Base-by-base conservation (phyloP, 1,140 invertebrate species). In the Drosophila malerkotliana region DNA sequence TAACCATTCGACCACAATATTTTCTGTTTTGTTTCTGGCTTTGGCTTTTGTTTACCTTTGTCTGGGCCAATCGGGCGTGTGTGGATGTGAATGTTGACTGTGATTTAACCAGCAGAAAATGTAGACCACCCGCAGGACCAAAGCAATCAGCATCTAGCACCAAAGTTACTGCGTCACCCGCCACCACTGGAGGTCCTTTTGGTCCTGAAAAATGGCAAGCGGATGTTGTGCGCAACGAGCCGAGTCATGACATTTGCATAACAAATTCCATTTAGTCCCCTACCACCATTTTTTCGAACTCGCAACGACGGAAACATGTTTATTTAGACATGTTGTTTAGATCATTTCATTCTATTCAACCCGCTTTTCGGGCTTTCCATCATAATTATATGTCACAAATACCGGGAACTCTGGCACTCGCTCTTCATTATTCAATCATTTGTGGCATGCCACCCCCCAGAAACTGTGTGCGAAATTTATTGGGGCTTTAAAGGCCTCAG, bases 181-280 rank as follows among this genome's bases (percentile, higher is more conserved):
- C 41, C 34, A 37, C 34, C 34, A 37, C 34, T 12, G 10, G 10
- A 32, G 32, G 32, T 4, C 73, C 69, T 78, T 78, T 87, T 58
- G 47, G 56, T 37, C 52, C 18, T 67, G 63, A 87, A 77, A 81
- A 77, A 69, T 77, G 58, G 52, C 45, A 71, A 81, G 52, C 83
- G 82, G 78, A 85, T 78, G 69, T 87, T 87, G 69, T 64, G 78
- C 82, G 60, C 82, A 82, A 87, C 78, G 69, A 88, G 79, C 74
- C 78, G 64, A 72, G 52, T 82, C 83, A 62, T 78, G 69, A 52
- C 64, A 87, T 85, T 85, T 82, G 83, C 82, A 85, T 85, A 81
- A 87, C 62, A 61, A 66, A 81, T 66, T 63, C 34, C 51, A 62
- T 63, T 51, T 41, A 53, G 14, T 3, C 51, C 32, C 21, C 24